Percentiles rank a stretch among this genome's conserved stretches.
These are phyloP conservation scores for Paratilapia polleni DNA, from an alignment of 2,113 vertebrate species.

Conservation along the genomic window DNA sequence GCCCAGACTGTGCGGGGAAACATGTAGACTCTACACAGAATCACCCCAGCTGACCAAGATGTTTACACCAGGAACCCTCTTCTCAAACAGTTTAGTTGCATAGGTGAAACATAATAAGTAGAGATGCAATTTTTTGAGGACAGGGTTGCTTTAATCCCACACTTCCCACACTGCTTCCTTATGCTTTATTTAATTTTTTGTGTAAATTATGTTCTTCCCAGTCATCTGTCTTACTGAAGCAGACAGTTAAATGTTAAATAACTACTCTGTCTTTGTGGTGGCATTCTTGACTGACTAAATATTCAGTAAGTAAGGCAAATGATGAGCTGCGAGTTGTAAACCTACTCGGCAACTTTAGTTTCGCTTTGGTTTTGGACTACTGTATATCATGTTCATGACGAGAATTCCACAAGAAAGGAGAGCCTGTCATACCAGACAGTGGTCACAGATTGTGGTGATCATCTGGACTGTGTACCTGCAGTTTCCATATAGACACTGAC, in stretches of 20 bases:
- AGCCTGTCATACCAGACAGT: neutral
- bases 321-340: constrained; percentile 19
- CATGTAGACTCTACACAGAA: rapidly evolving
- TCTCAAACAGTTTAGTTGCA: neutral
- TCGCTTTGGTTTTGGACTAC: neutral
- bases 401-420: constrained; percentile 2
- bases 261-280: constrained; percentile 1
- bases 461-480: constrained; percentile 9
- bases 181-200: neutral
- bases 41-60: neutral
- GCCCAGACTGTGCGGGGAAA: rapidly evolving
- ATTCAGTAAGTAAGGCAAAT: neutral
- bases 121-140: neutral
- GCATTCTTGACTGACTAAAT: constrained; percentile 10
- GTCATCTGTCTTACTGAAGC: neutral
- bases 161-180: neutral
- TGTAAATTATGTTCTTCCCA: constrained; percentile 5
- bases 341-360: neutral
- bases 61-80: rapidly evolving
- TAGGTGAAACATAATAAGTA: neutral
- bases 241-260: neutral
- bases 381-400: neutral
- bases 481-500: constrained; percentile 16
- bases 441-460: neutral
- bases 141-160: neutral